Base-by-base conservation (phyloP, 2,113 vertebrate species). In the Carassius auratus region DNA sequence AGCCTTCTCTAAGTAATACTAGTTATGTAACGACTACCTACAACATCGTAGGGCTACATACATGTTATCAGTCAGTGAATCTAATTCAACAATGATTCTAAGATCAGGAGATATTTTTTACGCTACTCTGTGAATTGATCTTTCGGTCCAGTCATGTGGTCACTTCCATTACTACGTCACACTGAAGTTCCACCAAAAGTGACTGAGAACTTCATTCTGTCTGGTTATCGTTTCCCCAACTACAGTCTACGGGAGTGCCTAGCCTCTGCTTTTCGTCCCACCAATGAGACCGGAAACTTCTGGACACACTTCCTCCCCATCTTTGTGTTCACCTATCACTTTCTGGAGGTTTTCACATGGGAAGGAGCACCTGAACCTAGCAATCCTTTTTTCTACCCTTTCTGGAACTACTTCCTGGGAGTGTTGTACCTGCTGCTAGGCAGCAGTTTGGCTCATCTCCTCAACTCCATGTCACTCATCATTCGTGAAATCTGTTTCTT, bases 231-330 rank as follows among this genome's bases (percentile, higher is more conserved):
- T 14, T 94, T 94, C 83, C 95, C 94, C 0, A 93, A 95, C 87
- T 95, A 93, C 93, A 94, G 93, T 89, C 89, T 95, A 38, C 61
- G 79, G 21, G 93, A 96, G n/a, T 95, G 95, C 89, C 88, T 96
- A n/a, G 79, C 87, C 4, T 96, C 95, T 0, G 95, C 95, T 0
- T 95, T 96, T 91, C 91, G 92, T 55, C 94, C 94, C 30, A 95
- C 95, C 86, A 95, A 96, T 5, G 95, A 96, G 81, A 96, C 95
- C 0, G 95, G 95, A 30, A 95, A 96, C 90, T 95, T 96, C 92
- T 96, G 95, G 95, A 96, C 94, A 0, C 95, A 96, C 89, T 96
- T 96, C 90, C 93, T 95, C 5, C 94, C 95, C 0, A 88, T 95
- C 17, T 95, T 96, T 26, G 62, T 95, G 30, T 95, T 95, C 61